Conservation (phyloP, 2,113 vertebrate species). For the Phrynosoma blainvillii region DNA sequence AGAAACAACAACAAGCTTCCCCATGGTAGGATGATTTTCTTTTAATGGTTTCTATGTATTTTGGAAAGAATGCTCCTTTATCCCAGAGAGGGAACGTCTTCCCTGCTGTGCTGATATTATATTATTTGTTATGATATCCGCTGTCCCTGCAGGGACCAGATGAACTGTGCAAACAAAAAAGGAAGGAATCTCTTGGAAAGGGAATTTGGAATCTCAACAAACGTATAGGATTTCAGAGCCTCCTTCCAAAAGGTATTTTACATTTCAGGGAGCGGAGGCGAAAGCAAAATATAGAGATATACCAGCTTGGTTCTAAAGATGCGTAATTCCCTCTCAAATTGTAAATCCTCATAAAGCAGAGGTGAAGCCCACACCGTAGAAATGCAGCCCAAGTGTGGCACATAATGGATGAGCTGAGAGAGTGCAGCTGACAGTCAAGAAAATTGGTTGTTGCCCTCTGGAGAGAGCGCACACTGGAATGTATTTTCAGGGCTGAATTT, state of each 20-base stretch:
- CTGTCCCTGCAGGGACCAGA: not conserved
- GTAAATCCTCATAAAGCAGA: conserved; percentile 25
- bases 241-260: not conserved
- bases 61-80: not conserved
- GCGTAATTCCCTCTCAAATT: conserved; percentile 45
- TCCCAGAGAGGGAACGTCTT: not conserved
- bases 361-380: not conserved
- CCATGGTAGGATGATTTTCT: not conserved
- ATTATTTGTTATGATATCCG: not conserved
- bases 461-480: conserved; percentile 39
- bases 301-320: conserved; percentile 36
- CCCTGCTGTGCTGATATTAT: not conserved
- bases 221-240: not conserved
- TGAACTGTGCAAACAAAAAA: not conserved
- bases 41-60: conserved; percentile 20
- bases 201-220: not conserved
- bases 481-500: conserved; percentile 38
- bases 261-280: conserved; percentile 26
- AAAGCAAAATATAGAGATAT: not conserved
- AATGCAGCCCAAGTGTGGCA: conserved; percentile 45
- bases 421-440: conserved; percentile 41
- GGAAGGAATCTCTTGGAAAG: not conserved
- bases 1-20: not conserved
- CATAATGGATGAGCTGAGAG: conserved; percentile 37
- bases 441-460: conserved; percentile 51